A percentile compares a stretch with the other conserved stretches of the same genome.
These are phyloP conservation scores for Phylloscopus trochilus DNA, from an alignment of 2,113 vertebrate genomes.

Conservation along the genomic window DNA sequence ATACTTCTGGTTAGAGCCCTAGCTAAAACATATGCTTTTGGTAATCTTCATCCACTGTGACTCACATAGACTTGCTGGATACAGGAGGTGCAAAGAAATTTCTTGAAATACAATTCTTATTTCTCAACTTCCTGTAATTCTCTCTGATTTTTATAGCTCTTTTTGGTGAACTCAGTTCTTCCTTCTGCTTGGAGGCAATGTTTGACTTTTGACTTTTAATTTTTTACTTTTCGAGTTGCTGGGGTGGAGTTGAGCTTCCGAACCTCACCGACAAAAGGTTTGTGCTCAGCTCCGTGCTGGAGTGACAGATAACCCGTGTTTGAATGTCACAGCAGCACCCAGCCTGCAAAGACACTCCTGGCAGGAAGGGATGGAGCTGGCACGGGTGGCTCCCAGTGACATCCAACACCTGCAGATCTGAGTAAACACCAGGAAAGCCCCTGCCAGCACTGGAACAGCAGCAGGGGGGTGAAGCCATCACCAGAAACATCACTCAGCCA, in stretches of 20 bases:
- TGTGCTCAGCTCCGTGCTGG: neutral
- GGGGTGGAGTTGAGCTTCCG: neutral
- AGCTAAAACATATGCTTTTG: neutral
- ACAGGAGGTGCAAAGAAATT: neutral
- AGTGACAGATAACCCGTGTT: neutral
- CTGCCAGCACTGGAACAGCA: neutral
- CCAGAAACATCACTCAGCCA: neutral
- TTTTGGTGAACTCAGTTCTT: neutral
- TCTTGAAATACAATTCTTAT: neutral
- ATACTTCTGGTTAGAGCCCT: neutral
- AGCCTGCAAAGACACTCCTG: neutral
- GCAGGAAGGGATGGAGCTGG: neutral
- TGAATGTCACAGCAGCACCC: neutral
- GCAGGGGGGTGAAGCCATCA: neutral
- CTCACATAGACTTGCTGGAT: neutral
- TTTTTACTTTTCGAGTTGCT: neutral
- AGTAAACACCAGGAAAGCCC: accelerated
- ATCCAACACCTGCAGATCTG: neutral
- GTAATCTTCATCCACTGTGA: neutral
- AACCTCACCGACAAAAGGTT: accelerated
- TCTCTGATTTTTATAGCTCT: neutral
- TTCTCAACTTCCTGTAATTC: neutral
- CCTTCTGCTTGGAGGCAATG: neutral
- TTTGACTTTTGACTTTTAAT: neutral
- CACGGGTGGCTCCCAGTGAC: neutral